Base-by-base conservation (phyloP, 2,113 vertebrate genomes). In the Cryptomyrus ogoouensis region DNA sequence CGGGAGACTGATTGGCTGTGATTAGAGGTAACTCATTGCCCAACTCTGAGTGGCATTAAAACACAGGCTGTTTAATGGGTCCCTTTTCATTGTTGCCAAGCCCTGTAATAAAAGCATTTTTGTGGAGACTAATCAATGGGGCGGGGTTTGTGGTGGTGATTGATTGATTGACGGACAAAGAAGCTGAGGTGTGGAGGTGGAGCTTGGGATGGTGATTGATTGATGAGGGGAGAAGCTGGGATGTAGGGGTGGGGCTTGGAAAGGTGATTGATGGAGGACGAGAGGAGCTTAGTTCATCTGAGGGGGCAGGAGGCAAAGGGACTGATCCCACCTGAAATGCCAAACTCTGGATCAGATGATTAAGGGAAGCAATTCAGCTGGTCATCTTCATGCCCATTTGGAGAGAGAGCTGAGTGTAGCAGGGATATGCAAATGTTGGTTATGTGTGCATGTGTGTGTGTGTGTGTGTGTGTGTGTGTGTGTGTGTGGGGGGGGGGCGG, bases 81-180 rank as follows among this genome's bases (percentile, higher is more conserved):
- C 92, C 94, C 94, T 93, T 93, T 90, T 92, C 88, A 90, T 31
- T 39, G 95, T 94, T 95, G 95, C 93, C 94, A 93, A 94, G 94
- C n/a, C 13, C 2, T 46, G 9, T 94, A 95, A 95, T 96, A 96
- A 95, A 95, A 94, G 91, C 92, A 93, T 95, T 95, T 93, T 87
- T 88, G 91, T 42, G 56, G 89, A 90, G 91, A 93, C 70, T 88
- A 27, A 39, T 90, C 91, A 35, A 84, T 31, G 8, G 47, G 88
- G 83, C 5, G 66, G 35, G 70, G 74, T 80, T 80, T 42, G 74
- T 19, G 74, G 35, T 8, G 35, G 42, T 93, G 90, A 92, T 70
- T 91, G 93, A 92, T 77, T 91, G 93, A 94, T 90, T 91, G 93
- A 77, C 19, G 12, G 15, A 3, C 27, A 19, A 19, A 39, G 70